Percentiles rank a stretch among this genome's conserved stretches.
Evolutionary conservation across 2,888 invertebrate species (phyloP).

Genomic region (Clepsis dumicolana): DNA sequence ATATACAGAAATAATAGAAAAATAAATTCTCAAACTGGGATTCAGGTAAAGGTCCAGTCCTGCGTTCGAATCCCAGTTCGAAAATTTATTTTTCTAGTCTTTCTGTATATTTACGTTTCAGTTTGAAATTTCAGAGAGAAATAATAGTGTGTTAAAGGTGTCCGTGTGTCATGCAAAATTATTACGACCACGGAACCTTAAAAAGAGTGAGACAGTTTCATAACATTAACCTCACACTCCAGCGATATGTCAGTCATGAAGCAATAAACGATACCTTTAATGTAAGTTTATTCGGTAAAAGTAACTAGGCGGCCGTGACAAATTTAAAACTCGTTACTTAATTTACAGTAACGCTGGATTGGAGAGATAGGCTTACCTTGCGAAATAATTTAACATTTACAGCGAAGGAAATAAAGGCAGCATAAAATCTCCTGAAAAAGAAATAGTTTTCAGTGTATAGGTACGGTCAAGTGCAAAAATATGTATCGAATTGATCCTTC

Average conservation of each 20-base stretch:
- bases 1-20: too few relatives aligned
- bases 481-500: too few relatives aligned
- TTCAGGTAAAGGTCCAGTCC: too few relatives aligned
- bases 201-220: slow-evolving; percentile 51
- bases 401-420: neutral
- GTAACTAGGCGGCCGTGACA: slow-evolving; percentile 52
- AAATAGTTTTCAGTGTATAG: too few relatives aligned
- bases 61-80: too few relatives aligned
- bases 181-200: slow-evolving; percentile 17
- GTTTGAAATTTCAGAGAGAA: too few relatives aligned
- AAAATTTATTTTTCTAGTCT: too few relatives aligned
- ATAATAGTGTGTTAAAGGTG: too few relatives aligned
- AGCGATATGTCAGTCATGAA: slow-evolving; percentile 48
- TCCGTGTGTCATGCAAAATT: neutral
- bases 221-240: slow-evolving; percentile 48
- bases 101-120: too few relatives aligned
- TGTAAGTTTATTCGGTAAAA: slow-evolving; percentile 53
- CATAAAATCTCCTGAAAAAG: too few relatives aligned
- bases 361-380: slow-evolving; percentile 25
- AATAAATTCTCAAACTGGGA: too few relatives aligned
- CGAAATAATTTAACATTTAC: neutral
- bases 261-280: slow-evolving; percentile 52
- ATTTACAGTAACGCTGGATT: slow-evolving; percentile 30
- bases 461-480: too few relatives aligned
- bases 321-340: slow-evolving; percentile 45